A percentile compares a stretch with the other conserved stretches of the same genome.
Conservation (phyloP, 2,888 invertebrate species). For the Sepiola atlantica region DNA sequence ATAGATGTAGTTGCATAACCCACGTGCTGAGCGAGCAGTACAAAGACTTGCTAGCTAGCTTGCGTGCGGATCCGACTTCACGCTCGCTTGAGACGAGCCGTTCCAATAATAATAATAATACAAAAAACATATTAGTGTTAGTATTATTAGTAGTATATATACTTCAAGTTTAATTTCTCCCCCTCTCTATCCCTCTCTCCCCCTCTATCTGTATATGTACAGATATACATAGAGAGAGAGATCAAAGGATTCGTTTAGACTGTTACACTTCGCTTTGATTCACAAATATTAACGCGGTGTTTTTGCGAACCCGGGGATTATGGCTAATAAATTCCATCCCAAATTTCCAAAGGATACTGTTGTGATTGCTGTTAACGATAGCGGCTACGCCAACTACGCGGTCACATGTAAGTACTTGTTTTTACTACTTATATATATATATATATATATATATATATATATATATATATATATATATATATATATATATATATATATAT, state of each 20-base stretch:
- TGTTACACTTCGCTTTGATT: neutral
- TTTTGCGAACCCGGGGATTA: neutral
- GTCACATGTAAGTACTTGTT: neutral
- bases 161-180: too few relatives aligned
- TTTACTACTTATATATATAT: neutral
- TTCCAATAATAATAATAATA: neutral
- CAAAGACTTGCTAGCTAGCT: neutral
- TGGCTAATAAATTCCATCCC: slow-evolving; percentile 18
- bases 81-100: neutral
- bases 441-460: too few relatives aligned
- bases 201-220: neutral
- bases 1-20: neutral
- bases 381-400: neutral
- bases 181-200: too few relatives aligned
- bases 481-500: too few relatives aligned
- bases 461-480: too few relatives aligned
- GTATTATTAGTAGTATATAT: too few relatives aligned
- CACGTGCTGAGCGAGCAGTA: neutral
- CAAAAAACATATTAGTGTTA: neutral
- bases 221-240: neutral
- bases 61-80: neutral
- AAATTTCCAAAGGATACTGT: slow-evolving; percentile 33
- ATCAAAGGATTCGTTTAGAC: neutral
- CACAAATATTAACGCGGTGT: neutral
- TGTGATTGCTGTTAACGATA: neutral